phyloP scores from a whole-genome alignment of 2,888 invertebrate species.

The Nematopogon swammerdamellus region DNA sequence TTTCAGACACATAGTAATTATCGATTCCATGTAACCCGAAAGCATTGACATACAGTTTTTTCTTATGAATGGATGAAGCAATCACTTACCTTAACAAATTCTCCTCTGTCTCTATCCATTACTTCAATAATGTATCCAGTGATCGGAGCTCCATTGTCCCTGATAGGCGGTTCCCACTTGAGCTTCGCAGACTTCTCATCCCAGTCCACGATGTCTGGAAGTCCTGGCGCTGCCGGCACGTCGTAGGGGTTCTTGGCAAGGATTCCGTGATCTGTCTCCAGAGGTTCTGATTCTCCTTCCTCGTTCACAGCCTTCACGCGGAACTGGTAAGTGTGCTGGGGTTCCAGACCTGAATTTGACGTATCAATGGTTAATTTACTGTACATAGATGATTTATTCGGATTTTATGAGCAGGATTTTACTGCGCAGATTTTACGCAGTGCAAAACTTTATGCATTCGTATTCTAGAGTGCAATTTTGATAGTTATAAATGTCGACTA shows the following conservation, averaged over 20 bases:
- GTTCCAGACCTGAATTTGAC: slow-evolving; percentile 82
- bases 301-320: slow-evolving; percentile 95
- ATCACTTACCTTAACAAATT: slow-evolving; percentile 66
- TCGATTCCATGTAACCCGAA: too few relatives aligned
- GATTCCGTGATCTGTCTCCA: slow-evolving; percentile 84
- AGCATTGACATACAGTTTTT: too few relatives aligned
- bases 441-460: too few relatives aligned
- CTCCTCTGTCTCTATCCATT: slow-evolving; percentile 83
- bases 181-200: slow-evolving; percentile 87
- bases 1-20: too few relatives aligned
- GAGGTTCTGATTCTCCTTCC: slow-evolving; percentile 94
- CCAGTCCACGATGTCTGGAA: slow-evolving; percentile 89
- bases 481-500: too few relatives aligned
- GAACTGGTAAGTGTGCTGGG: slow-evolving; percentile 96
- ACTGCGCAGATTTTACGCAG: too few relatives aligned
- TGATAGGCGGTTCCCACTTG: slow-evolving; percentile 87
- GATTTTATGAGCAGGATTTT: too few relatives aligned
- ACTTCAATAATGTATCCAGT: slow-evolving; percentile 91
- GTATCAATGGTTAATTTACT: too few relatives aligned
- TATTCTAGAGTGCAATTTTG: too few relatives aligned
- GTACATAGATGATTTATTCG: too few relatives aligned
- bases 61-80: too few relatives aligned
- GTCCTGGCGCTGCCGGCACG: slow-evolving; percentile 81
- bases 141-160: slow-evolving; percentile 92
- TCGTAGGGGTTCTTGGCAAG: slow-evolving; percentile 98